Percentiles rank a stretch among this genome's conserved stretches.
These are phyloP conservation scores for Paracanthobrama guichenoti DNA, from an alignment of 2,113 vertebrate genomes.

Conservation along the genomic window DNA sequence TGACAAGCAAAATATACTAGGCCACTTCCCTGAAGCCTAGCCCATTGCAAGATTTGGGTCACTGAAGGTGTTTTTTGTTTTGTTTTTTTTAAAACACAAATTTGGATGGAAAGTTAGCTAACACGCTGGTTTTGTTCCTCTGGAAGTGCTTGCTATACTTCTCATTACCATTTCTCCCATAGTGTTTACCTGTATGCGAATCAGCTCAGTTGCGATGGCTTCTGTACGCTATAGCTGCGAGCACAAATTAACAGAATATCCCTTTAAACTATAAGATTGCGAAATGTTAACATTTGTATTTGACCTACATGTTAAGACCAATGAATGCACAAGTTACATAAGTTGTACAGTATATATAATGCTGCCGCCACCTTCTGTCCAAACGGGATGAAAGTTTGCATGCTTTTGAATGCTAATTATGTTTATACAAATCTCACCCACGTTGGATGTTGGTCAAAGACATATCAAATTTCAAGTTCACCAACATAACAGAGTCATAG, in stretches of 20 bases:
- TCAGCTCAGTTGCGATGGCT: not conserved
- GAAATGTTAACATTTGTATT: not conserved
- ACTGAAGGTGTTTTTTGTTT: not conserved
- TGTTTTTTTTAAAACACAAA: not conserved
- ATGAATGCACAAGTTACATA: not conserved
- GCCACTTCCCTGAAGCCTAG: not conserved
- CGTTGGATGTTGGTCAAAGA: not conserved
- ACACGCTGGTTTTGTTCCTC: not conserved
- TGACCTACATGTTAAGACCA: not conserved
- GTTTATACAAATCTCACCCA: not conserved
- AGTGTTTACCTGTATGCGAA: constrained; percentile 32
- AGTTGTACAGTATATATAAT: not conserved
- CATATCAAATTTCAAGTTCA: not conserved
- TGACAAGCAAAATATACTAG: not conserved
- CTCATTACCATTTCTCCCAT: not conserved
- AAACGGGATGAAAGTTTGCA: not conserved
- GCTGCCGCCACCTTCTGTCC: not conserved
- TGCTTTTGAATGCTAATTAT: not conserved
- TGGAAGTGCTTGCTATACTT: not conserved
- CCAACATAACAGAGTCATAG: not conserved
- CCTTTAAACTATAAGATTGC: not conserved
- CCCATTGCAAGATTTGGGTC: not conserved
- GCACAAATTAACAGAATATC: not conserved
- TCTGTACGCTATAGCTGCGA: not conserved
- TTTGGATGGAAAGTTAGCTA: not conserved